Conservation (phyloP, 1,140 invertebrate genomes). For the Drosophila chauvacae region DNA sequence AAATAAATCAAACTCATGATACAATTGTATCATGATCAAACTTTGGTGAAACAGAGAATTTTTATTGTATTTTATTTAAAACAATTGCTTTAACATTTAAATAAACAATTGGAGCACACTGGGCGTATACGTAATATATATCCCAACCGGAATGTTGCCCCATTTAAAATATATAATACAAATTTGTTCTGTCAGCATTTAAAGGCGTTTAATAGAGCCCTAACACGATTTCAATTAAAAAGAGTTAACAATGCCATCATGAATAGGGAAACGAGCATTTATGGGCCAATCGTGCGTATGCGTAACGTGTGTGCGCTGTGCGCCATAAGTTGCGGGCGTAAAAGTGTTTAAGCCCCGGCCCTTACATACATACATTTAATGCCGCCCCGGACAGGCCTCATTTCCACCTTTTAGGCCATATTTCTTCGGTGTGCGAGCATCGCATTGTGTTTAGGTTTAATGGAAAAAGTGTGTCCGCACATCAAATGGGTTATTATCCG, state of each 20-base stretch:
- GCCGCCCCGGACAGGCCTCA: constrained; percentile 7
- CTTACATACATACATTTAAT: constrained; percentile 27
- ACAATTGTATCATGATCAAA: background rate
- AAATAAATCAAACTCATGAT: background rate
- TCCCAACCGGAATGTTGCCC: background rate
- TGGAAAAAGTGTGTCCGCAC: constrained; percentile 51
- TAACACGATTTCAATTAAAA: constrained; percentile 51
- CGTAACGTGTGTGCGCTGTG: constrained; percentile 38
- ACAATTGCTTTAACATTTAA: background rate
- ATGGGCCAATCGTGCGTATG: constrained; percentile 53
- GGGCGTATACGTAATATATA: constrained; percentile 12
- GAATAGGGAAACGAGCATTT: constrained; percentile 36
- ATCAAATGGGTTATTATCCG: constrained; percentile 50
- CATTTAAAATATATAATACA: background rate
- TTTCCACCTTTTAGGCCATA: constrained; percentile 27
- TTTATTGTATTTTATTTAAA: background rate
- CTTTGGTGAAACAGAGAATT: background rate
- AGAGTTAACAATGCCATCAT: constrained; percentile 33
- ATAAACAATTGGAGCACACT: background rate
- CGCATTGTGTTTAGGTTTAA: constrained; percentile 45
- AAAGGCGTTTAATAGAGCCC: constrained; percentile 1
- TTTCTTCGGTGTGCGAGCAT: constrained; percentile 46
- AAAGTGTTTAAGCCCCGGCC: constrained; percentile 34
- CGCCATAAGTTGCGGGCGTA: constrained; percentile 34
- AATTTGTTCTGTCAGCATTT: background rate